Evolutionary conservation across 2,888 invertebrate species (phyloP).

Genomic region (Mimumesa dahlbomi): DNA sequence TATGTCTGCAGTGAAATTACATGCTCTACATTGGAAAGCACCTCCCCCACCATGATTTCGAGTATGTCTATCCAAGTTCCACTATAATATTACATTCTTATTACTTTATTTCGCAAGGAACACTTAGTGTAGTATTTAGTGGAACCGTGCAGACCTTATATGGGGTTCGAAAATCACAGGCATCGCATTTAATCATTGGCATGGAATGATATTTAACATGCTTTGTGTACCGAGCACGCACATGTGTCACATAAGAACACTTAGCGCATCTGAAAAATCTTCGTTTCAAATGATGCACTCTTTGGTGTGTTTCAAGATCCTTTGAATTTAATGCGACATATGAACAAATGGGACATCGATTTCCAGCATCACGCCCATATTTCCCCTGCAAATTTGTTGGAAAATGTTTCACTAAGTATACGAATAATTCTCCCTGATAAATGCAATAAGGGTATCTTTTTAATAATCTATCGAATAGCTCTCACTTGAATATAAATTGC

Average conservation of each 20-base stretch:
- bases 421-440: too few relatives aligned
- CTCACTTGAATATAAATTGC: too few relatives aligned
- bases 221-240: conserved; percentile 93
- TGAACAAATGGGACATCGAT: conserved; percentile 85
- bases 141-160: conserved; percentile 73
- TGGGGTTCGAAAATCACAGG: conserved; percentile 96
- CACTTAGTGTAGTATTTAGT: not conserved
- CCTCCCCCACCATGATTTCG: conserved; percentile 94
- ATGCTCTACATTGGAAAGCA: conserved; percentile 92
- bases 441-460: too few relatives aligned
- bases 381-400: conserved; percentile 54
- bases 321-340: conserved; percentile 85
- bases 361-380: conserved; percentile 40
- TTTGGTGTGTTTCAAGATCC: conserved; percentile 86
- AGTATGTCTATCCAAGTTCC: conserved; percentile 96
- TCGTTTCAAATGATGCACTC: conserved; percentile 89
- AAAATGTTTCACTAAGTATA: too few relatives aligned
- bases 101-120: not conserved
- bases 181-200: conserved; percentile 96
- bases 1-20: conserved; percentile 95
- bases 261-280: conserved; percentile 92
- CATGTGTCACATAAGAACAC: conserved; percentile 95
- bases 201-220: conserved; percentile 96
- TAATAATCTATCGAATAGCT: too few relatives aligned
- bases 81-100: conserved; percentile 75